Conservation (phyloP, 2,113 vertebrate genomes). For the Mormoops blainvillei region DNA sequence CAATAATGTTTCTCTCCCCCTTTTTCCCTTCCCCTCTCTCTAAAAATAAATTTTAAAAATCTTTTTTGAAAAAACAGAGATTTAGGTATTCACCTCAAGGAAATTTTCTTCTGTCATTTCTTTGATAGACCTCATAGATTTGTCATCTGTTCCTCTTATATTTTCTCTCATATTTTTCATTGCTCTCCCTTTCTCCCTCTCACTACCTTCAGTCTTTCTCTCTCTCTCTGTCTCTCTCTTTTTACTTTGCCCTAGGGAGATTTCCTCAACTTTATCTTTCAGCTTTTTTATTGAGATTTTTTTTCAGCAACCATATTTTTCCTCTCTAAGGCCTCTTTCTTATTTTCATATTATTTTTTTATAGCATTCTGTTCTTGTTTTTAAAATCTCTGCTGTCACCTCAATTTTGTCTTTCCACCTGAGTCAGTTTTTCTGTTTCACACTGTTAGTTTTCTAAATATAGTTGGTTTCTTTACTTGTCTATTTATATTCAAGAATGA, state of each 20-base stretch:
- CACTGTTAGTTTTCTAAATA: not conserved
- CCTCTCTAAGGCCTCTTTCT: not conserved
- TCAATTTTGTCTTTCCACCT: not conserved
- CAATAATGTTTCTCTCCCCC: too few species aligned
- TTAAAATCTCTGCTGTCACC: not conserved
- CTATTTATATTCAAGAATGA: not conserved
- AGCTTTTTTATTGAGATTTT: conserved; percentile 34
- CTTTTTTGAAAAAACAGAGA: not conserved
- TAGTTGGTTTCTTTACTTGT: conserved; percentile 8
- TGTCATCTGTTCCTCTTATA: not conserved
- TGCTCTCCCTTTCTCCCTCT: not conserved
- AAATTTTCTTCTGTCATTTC: conserved; percentile 31
- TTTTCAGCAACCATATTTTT: conserved; percentile 17
- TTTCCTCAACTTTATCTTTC: conserved; percentile 17
- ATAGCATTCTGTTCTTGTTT: conserved; percentile 26
- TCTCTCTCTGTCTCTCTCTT: not conserved
- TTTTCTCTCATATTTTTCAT: not conserved
- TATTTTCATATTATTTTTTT: conserved; percentile 24
- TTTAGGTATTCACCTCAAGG: not conserved
- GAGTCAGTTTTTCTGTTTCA: not conserved
- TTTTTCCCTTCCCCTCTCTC: too few species aligned
- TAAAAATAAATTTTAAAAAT: too few species aligned
- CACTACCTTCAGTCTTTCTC: not conserved
- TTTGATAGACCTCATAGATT: not conserved
- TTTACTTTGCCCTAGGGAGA: not conserved